A percentile compares a stretch with the other conserved stretches of the same genome.
Conservation (phyloP, 2,113 vertebrate species). For the Hystrix brachyura region DNA sequence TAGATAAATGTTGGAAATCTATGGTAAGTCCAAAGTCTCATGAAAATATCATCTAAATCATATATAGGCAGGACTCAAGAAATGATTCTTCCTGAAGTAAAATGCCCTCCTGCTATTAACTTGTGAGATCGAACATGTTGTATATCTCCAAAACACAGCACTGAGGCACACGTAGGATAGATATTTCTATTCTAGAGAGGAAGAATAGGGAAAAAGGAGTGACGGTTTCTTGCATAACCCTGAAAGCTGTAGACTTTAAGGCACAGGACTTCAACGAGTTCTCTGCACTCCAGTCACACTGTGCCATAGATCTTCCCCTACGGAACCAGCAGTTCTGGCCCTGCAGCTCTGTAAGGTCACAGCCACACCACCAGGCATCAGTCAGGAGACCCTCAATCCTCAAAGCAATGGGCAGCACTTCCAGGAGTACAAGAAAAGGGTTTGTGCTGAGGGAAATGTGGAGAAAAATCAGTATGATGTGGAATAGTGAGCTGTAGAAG, state of each 20-base stretch:
- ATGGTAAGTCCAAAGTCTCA: not conserved
- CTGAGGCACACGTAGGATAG: not conserved
- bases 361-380: not conserved
- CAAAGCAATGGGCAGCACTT: not conserved
- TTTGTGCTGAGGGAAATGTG: not conserved
- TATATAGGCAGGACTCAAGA: too few relatives aligned
- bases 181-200: not conserved
- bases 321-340: too few relatives aligned
- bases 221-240: not conserved
- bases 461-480: too few relatives aligned
- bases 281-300: fast-evolving
- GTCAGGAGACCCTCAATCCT: fast-evolving
- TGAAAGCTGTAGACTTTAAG: not conserved
- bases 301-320: too few relatives aligned
- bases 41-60: not conserved
- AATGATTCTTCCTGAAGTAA: not conserved
- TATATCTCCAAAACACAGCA: not conserved
- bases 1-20: not conserved
- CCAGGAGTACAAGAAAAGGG: not conserved
- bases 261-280: not conserved
- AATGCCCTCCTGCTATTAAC: not conserved
- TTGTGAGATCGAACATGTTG: not conserved
- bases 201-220: not conserved
- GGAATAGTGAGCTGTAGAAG: too few relatives aligned
- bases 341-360: not conserved